Percentiles rank a stretch among this genome's conserved stretches.
Evolutionary conservation across 2,797 vertebrate genomes (phyloP).

Genomic region (Acanthurus leucopareius): DNA sequence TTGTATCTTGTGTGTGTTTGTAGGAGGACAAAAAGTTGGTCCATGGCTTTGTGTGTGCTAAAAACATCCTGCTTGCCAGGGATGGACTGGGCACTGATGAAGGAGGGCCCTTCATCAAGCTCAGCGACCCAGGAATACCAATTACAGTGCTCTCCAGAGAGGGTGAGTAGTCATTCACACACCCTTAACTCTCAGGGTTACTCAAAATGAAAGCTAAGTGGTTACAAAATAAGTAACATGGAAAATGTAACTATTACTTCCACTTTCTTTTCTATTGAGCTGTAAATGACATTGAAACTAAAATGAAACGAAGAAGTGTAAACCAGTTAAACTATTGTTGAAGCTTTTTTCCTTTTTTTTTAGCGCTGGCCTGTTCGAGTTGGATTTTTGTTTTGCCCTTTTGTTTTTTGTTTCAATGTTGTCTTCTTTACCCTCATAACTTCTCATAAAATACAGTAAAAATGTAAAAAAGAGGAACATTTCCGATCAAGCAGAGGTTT

Average conservation of each 20-base stretch:
- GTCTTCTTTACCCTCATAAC: neutral
- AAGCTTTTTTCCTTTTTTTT: no score
- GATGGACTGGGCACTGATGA: constrained; percentile 88
- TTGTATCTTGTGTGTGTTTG: constrained; percentile 21
- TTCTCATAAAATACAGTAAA: constrained; percentile 19
- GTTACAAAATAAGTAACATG: constrained; percentile 36
- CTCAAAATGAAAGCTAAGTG: constrained; percentile 50
- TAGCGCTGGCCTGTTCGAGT: neutral
- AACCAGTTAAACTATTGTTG: neutral
- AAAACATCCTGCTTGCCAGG: constrained; percentile 96
- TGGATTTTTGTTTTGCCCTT: neutral
- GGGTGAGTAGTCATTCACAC: constrained; percentile 80
- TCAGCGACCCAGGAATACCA: constrained; percentile 97
- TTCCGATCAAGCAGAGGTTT: constrained; percentile 29
- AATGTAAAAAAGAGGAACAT: constrained; percentile 9
- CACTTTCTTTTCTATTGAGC: constrained; percentile 29
- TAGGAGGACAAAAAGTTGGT: constrained; percentile 98
- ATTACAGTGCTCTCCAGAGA: constrained; percentile 93
- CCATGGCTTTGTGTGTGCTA: constrained; percentile 96
- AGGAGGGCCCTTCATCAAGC: constrained; percentile 96
- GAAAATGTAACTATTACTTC: constrained; percentile 45
- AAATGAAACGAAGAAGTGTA: neutral
- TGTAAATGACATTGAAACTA: constrained; percentile 39
- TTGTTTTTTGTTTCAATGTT: neutral
- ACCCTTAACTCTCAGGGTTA: neutral